Base-by-base conservation (phyloP, 2,797 vertebrate genomes). In the Pogonophryne albipinna region DNA sequence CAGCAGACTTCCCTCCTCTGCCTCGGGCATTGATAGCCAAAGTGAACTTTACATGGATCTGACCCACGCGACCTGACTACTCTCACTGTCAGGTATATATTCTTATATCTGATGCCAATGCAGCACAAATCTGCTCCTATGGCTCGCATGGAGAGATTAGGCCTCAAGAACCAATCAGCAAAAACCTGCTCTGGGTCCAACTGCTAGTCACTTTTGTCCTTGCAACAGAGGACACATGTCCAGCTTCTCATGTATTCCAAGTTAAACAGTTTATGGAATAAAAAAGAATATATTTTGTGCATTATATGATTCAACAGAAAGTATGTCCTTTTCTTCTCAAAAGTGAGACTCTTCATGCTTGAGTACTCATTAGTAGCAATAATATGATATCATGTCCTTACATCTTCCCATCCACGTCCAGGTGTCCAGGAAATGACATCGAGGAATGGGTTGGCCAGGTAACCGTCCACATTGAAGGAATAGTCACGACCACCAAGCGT, bases 331-430 rank as follows among this genome's bases (percentile, higher is more conserved):
- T 20, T 57, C 14, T 53, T 9, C 17, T 57, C 19, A 42, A 7
- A 42, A 20, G 8, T 27, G 10, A 59, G 23, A 74, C 57, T 16
- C 20, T 7, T 38, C 8, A 38, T 38, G 34, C 34, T 9, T 9
- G 34, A 42, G 19, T 55, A 17, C 34, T 27, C 19, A 61, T 6
- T 16, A 56, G 57, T 20, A 56, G 20, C 52, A 2, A 59, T 11
- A 41, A 79, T 71, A 50, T 70, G 47, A 82, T 79, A 19, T 79
- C 52, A 75, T 76, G 66, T 84, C 79, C 97, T 97, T 94, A 98
- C 97, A 95, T 98, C 97, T 94, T 98, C 98, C 98, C 98, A 98
- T 69, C 91, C 97, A 58, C 96, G 95, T 80, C 97, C 96, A 82
- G 96, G 95, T 71, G 93, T 97, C 89, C 97, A 97, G 61, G 97